A percentile compares a stretch with the other conserved stretches of the same genome.
Evolutionary conservation across 2,888 invertebrate genomes (phyloP).

Genomic region (Andricus quercusramuli): DNA sequence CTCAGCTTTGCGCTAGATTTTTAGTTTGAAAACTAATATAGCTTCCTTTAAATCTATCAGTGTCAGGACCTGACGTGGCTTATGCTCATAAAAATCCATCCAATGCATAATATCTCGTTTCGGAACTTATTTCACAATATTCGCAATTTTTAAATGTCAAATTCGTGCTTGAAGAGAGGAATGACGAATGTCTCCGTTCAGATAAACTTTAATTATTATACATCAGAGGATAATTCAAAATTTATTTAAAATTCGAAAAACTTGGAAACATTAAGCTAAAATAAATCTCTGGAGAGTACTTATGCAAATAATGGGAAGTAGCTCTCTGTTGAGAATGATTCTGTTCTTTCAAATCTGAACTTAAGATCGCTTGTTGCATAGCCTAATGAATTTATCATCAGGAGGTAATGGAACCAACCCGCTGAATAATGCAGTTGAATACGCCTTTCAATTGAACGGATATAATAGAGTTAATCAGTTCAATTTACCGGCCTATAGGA

Average conservation of each 20-base stretch:
- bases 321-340: neutral
- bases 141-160: neutral
- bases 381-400: slow-evolving; percentile 26
- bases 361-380: slow-evolving; percentile 27
- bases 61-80: slow-evolving; percentile 15
- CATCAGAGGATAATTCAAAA: too few species aligned
- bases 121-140: neutral
- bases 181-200: neutral
- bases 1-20: neutral
- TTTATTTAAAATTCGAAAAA: too few species aligned
- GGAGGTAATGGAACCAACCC: slow-evolving; percentile 11
- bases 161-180: neutral
- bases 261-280: neutral
- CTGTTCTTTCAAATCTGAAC: slow-evolving; percentile 9
- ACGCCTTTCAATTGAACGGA: slow-evolving; percentile 19
- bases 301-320: neutral
- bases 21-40: slow-evolving; percentile 6
- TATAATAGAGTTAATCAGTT: slow-evolving; percentile 33
- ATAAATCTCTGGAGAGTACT: neutral
- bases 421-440: slow-evolving; percentile 34
- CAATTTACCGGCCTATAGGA: neutral
- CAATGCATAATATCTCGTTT: neutral
- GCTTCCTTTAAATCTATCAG: slow-evolving; percentile 9
- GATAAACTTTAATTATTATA: too few species aligned
- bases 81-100: neutral